Conservation (phyloP, 2,113 vertebrate species). For the Ranitomeya imitator region DNA sequence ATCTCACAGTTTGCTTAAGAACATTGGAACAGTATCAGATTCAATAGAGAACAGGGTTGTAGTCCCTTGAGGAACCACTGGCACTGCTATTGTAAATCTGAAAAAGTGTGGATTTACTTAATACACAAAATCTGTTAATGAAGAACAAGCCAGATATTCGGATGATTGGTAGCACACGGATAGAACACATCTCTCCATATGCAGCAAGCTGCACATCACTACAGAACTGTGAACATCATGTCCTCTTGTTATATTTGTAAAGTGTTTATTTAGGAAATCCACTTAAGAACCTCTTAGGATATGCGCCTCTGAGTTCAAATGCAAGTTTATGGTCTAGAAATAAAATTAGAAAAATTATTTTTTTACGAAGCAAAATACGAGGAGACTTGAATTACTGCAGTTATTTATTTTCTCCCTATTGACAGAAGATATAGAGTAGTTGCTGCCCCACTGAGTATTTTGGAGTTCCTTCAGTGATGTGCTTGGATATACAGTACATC, state of each 20-base stretch:
- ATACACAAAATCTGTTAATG: not conserved
- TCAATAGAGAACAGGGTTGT: not conserved
- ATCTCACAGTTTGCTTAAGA: not conserved
- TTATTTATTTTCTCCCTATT: not conserved
- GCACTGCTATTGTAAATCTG: not conserved
- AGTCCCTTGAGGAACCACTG: not conserved
- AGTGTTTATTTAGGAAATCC: not conserved
- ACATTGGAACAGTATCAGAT: not conserved
- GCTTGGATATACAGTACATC: no score
- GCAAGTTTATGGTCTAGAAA: not conserved
- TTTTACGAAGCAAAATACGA: not conserved
- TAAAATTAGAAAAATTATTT: not conserved
- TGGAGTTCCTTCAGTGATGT: no score
- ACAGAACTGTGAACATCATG: not conserved
- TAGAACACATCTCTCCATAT: not conserved
- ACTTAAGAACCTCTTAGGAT: not conserved
- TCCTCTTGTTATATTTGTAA: no score
- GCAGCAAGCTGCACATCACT: not conserved
- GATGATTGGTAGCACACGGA: conserved; percentile 38
- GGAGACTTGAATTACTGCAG: not conserved
- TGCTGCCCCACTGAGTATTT: no score
- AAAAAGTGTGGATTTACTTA: conserved; percentile 28
- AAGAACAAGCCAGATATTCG: not conserved
- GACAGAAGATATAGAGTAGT: no score
- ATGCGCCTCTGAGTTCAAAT: not conserved